Conservation (phyloP, 2,797 vertebrate genomes). For the Cryptoblepharus egeriae region DNA sequence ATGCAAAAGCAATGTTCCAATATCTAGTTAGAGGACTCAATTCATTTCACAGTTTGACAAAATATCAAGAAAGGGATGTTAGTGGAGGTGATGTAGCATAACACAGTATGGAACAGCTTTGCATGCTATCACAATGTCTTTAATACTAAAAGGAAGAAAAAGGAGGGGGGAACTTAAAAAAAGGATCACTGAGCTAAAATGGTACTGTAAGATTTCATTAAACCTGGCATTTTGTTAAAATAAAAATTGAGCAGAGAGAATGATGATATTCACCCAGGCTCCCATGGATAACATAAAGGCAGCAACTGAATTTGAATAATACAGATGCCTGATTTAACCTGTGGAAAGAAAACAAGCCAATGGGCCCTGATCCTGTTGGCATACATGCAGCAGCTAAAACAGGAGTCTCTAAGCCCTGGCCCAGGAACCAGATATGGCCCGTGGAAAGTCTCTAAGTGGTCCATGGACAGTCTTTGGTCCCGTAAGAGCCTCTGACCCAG, state of each 20-base stretch:
- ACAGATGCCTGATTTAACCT: not conserved
- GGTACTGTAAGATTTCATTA: not conserved
- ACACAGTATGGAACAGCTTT: not conserved
- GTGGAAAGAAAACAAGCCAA: not conserved
- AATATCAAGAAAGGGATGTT: not conserved
- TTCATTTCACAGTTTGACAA: not conserved
- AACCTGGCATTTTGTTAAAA: not conserved
- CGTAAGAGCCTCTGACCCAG: too few relatives aligned
- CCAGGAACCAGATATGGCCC: too few relatives aligned
- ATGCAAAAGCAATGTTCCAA: not conserved
- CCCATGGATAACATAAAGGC: not conserved
- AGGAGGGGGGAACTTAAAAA: not conserved
- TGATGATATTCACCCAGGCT: not conserved
- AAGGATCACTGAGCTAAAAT: conserved; percentile 28
- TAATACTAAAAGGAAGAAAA: not conserved
- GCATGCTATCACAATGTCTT: not conserved
- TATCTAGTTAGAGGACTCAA: not conserved
- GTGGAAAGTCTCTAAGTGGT: too few relatives aligned
- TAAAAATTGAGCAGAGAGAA: not conserved
- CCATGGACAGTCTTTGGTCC: too few relatives aligned
- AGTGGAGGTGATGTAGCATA: not conserved
- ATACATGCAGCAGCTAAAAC: not conserved
- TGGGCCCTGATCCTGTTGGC: not conserved
- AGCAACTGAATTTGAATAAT: not conserved
- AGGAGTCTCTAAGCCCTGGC: too few relatives aligned